These are phyloP conservation scores for Scolopax rusticola DNA, from an alignment of 2,797 vertebrate species.

Conservation along the genomic window DNA sequence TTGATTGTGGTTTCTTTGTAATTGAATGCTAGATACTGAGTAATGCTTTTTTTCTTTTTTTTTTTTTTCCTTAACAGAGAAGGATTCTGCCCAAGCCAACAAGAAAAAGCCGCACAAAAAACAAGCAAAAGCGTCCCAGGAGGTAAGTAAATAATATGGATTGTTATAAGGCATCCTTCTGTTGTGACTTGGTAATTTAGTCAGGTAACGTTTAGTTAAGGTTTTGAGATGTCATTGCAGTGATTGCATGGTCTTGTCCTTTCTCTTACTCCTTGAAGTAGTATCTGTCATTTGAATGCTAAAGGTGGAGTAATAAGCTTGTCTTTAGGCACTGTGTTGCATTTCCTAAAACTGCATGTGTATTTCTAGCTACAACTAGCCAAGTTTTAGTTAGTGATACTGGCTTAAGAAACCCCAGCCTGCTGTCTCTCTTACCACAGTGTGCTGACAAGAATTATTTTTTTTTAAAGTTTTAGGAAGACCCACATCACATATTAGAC, in stretches of 20 bases:
- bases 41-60: not conserved
- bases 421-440: not conserved
- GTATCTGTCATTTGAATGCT: not conserved
- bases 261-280: not conserved
- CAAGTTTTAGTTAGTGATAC: not conserved
- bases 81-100: slow-evolving; percentile 98
- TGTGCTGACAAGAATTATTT: not conserved
- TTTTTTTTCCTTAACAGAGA: slow-evolving; percentile 81
- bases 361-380: not conserved
- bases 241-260: not conserved
- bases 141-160: slow-evolving; percentile 80
- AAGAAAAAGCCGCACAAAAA: slow-evolving; percentile 97
- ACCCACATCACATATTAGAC: not conserved
- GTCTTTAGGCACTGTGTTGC: not conserved
- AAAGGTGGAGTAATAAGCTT: not conserved
- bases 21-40: not conserved
- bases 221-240: not conserved
- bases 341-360: not conserved
- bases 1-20: not conserved
- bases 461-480: not conserved
- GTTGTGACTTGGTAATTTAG: not conserved
- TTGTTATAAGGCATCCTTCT: not conserved
- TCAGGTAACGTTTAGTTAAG: not conserved
- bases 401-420: not conserved
- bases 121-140: slow-evolving; percentile 97